Evolutionary conservation across 2,888 invertebrate species (phyloP).

Genomic region (Scaptomyza cyrtandrae): DNA sequence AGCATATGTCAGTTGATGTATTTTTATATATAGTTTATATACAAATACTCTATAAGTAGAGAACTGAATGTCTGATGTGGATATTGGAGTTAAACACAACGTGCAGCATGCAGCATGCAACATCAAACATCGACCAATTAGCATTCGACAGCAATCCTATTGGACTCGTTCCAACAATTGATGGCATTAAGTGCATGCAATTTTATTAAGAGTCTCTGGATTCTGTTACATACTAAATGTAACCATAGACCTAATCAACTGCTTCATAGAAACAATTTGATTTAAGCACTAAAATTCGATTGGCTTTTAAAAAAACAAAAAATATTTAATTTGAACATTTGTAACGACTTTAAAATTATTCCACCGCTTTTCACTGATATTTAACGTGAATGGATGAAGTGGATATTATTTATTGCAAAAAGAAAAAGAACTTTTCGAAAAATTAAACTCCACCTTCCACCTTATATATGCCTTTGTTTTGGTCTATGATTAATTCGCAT

Average conservation of each 20-base stretch:
- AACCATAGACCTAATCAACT: constrained; percentile 28
- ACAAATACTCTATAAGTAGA: constrained; percentile 22
- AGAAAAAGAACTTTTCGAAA: not conserved
- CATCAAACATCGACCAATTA: constrained; percentile 16
- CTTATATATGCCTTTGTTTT: constrained; percentile 1
- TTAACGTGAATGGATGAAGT: no score
- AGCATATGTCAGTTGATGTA: constrained; percentile 38
- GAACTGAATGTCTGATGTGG: constrained; percentile 30
- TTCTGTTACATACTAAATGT: not conserved
- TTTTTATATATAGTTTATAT: constrained; percentile 4
- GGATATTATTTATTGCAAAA: no score
- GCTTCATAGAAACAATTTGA: not conserved
- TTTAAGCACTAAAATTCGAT: not conserved
- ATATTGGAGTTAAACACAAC: constrained; percentile 31
- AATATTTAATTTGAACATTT: not conserved
- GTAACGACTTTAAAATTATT: not conserved
- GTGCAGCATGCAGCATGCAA: constrained; percentile 47
- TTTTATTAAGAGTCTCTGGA: not conserved
- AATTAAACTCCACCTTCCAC: not conserved
- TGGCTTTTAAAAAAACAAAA: no score
- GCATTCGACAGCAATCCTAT: not conserved
- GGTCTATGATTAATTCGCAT: constrained; percentile 16
- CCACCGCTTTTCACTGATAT: not conserved
- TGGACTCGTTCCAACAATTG: constrained; percentile 3
- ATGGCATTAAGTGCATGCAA: constrained; percentile 32